Conservation (phyloP, 2,888 invertebrate species). For the Smittia sp. region DNA sequence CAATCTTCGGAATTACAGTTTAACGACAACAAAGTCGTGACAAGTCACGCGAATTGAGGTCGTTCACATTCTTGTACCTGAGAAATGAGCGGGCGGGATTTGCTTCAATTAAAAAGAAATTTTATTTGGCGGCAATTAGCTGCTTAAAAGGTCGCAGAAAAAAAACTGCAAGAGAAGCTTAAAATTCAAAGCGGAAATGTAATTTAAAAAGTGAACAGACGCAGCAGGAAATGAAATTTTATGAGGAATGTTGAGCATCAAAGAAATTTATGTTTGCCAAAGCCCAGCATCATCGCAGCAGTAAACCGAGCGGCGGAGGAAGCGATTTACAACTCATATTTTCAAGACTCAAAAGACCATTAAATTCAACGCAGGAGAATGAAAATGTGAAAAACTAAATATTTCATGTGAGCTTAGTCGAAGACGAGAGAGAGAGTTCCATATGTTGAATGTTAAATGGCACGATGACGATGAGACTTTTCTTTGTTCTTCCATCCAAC, state of each 20-base stretch:
- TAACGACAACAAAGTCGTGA: too few species aligned
- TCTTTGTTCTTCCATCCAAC: not conserved
- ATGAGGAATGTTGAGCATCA: too few species aligned
- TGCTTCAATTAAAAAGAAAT: too few species aligned
- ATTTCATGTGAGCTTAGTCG: conserved; percentile 7
- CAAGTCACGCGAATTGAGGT: too few species aligned
- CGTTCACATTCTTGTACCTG: too few species aligned
- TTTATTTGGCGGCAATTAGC: not conserved
- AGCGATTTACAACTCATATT: not conserved
- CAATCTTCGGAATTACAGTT: too few species aligned
- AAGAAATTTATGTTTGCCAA: too few species aligned
- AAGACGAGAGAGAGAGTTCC: not conserved
- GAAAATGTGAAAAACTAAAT: conserved; percentile 5
- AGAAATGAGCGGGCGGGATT: too few species aligned
- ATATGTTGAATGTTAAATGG: conserved; percentile 5
- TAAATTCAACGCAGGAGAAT: not conserved
- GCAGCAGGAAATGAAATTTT: not conserved
- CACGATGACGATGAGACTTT: conserved; percentile 14
- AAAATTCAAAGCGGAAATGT: not conserved
- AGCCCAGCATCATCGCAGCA: too few species aligned
- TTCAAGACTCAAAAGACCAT: not conserved
- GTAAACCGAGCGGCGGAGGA: too few species aligned
- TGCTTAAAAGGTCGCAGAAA: not conserved
- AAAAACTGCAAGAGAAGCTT: not conserved
- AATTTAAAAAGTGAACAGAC: not conserved